These are phyloP conservation scores for Ophioderma brevispina DNA, from an alignment of 35 echinoderm and acorn worm genomes.

Conservation along the genomic window DNA sequence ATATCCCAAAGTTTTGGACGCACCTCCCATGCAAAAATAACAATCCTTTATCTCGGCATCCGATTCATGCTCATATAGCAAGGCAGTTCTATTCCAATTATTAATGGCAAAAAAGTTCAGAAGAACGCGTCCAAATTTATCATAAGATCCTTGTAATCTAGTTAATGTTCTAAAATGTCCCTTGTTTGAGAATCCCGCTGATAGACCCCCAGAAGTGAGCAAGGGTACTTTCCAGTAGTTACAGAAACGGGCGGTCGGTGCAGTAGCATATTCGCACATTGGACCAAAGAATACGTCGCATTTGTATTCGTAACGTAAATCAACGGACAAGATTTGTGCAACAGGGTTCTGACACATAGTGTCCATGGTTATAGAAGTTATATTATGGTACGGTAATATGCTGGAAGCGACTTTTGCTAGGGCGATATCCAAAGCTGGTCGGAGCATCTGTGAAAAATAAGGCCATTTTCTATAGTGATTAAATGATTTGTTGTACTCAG, in stretches of 20 bases:
- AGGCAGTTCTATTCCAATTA: slow-evolving; percentile 22
- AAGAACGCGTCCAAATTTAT: background rate
- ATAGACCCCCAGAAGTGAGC: slow-evolving; percentile 44
- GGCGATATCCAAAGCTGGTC: slow-evolving; percentile 71
- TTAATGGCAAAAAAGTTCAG: background rate
- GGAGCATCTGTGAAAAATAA: slow-evolving; percentile 61
- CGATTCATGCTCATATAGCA: background rate
- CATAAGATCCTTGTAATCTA: slow-evolving; percentile 3
- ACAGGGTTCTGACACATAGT: background rate
- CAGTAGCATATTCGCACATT: slow-evolving; percentile 47
- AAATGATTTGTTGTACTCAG: background rate
- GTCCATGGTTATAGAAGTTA: slow-evolving; percentile 3
- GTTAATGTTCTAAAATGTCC: background rate
- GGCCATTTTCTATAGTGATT: slow-evolving; percentile 33
- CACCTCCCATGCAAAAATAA: background rate
- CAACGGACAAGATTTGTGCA: slow-evolving; percentile 14
- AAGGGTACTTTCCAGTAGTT: slow-evolving; percentile 56
- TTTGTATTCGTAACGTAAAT: background rate
- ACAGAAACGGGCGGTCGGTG: slow-evolving; percentile 20
- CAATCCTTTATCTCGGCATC: background rate
- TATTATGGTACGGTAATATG: slow-evolving; percentile 18
- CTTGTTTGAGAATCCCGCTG: background rate
- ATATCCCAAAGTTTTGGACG: background rate
- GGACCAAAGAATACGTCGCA: slow-evolving; percentile 61
- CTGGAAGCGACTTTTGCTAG: background rate